phyloP scores from a whole-genome alignment of 2,888 invertebrate species.

The Anaspis maculata region DNA sequence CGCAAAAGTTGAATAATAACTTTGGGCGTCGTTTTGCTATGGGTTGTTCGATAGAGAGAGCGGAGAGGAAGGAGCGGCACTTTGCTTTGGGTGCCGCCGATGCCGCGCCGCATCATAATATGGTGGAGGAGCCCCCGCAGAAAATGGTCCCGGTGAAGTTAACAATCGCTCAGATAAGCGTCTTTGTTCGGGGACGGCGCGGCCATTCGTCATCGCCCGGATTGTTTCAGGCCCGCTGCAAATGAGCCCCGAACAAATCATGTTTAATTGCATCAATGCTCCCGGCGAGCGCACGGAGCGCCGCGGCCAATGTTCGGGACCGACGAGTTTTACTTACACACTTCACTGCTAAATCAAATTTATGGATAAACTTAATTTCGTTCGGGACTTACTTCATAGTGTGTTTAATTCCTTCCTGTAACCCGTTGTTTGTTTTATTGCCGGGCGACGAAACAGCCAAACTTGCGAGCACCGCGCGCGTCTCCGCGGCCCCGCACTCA shows the following conservation, averaged over 20 bases:
- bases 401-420: slow-evolving; percentile 41
- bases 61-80: too few relatives aligned
- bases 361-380: slow-evolving; percentile 45
- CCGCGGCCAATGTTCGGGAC: slow-evolving; percentile 21
- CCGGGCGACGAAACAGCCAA: slow-evolving; percentile 25
- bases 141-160: too few relatives aligned
- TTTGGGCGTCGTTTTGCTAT: too few relatives aligned
- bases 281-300: too few relatives aligned
- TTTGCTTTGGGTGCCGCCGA: slow-evolving; percentile 9
- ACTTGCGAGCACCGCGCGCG: neutral
- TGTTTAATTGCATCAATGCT: slow-evolving; percentile 45
- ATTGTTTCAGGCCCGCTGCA: slow-evolving; percentile 24
- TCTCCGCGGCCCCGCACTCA: too few relatives aligned
- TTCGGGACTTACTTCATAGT: slow-evolving; percentile 38
- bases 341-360: slow-evolving; percentile 43
- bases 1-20: slow-evolving; percentile 29
- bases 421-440: slow-evolving; percentile 39
- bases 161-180: slow-evolving; percentile 38
- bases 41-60: too few relatives aligned
- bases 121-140: too few relatives aligned
- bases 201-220: slow-evolving; percentile 41
- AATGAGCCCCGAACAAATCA: slow-evolving; percentile 39
- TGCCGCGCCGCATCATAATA: too few relatives aligned
- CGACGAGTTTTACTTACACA: slow-evolving; percentile 35
- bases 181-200: slow-evolving; percentile 36